Conservation (phyloP, 2,888 invertebrate species). For the Zygothrica quintamaculata region DNA sequence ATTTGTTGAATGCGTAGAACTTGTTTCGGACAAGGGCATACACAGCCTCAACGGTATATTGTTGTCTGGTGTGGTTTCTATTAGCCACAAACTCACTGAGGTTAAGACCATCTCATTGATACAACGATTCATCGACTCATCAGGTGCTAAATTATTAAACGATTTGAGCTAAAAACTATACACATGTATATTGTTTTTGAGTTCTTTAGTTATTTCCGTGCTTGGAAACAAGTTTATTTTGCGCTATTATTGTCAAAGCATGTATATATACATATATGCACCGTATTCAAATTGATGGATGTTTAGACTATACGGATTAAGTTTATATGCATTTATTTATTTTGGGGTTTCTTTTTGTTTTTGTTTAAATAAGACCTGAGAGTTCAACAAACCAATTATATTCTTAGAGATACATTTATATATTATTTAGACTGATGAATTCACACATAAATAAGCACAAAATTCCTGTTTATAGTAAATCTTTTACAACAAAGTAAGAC, state of each 20-base stretch:
- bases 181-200: slow-evolving; percentile 20
- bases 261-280: too few relatives aligned
- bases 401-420: background rate
- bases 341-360: too few relatives aligned
- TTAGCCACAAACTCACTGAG: slow-evolving; percentile 52
- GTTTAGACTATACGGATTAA: background rate
- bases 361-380: background rate
- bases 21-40: slow-evolving; percentile 67
- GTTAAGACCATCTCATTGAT: slow-evolving; percentile 31
- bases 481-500: too few relatives aligned
- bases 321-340: too few relatives aligned
- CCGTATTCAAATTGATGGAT: background rate
- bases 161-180: slow-evolving; percentile 14
- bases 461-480: too few relatives aligned
- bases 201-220: slow-evolving; percentile 56
- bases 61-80: slow-evolving; percentile 49
- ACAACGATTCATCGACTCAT: too few relatives aligned
- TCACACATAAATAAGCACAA: too few relatives aligned
- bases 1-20: slow-evolving; percentile 53
- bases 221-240: slow-evolving; percentile 66
- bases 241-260: slow-evolving; percentile 59
- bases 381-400: background rate
- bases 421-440: background rate
- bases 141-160: slow-evolving; percentile 54
- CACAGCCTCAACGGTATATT: slow-evolving; percentile 64